Conservation (phyloP, 2,797 vertebrate species). For the Poecilia gillii region DNA sequence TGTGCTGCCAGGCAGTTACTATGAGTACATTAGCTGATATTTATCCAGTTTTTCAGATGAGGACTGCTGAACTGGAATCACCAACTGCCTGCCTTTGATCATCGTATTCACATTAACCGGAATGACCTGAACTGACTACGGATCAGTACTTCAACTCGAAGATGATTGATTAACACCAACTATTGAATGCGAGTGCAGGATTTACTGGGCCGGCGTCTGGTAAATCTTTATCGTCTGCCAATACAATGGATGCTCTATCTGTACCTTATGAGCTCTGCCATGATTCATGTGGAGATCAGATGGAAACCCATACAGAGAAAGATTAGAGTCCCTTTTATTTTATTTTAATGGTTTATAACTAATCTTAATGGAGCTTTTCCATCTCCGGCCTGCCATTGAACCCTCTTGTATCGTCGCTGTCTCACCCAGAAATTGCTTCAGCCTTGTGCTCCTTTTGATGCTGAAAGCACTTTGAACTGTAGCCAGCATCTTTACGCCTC, state of each 20-base stretch:
- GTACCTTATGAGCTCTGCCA: constrained; percentile 17
- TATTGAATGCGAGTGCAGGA: constrained; percentile 22
- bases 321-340: constrained; percentile 8
- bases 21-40: constrained; percentile 39
- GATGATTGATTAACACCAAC: constrained; percentile 60
- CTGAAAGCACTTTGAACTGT: constrained; percentile 76
- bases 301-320: constrained; percentile 12
- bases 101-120: constrained; percentile 66
- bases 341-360: constrained; percentile 23
- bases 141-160: constrained; percentile 24
- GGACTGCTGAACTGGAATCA: constrained; percentile 38
- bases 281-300: constrained; percentile 5
- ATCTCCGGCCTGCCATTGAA: neutral
- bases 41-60: constrained; percentile 52
- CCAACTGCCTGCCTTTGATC: constrained; percentile 53
- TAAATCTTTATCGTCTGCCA: constrained; percentile 42
- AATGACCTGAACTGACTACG: constrained; percentile 52
- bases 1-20: constrained; percentile 26
- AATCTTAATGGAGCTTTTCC: constrained; percentile 18
- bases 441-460: constrained; percentile 67
- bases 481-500: constrained; percentile 59
- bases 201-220: constrained; percentile 28
- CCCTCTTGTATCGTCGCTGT: constrained; percentile 9
- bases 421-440: constrained; percentile 48
- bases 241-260: neutral